phyloP scores from a whole-genome alignment of 2,888 invertebrate genomes.

The Melinaea menophilus region DNA sequence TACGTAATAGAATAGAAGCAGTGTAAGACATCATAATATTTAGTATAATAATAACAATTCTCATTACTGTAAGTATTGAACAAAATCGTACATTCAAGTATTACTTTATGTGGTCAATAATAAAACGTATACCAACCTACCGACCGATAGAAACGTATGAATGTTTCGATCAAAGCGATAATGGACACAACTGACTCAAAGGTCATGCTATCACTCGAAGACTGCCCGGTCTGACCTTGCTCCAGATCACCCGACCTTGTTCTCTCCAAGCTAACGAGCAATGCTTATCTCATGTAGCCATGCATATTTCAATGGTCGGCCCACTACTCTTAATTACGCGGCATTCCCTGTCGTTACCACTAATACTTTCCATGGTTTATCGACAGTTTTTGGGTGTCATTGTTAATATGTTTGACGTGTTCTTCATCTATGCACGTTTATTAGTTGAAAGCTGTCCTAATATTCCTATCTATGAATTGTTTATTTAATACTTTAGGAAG shows the following conservation, averaged over 20 bases:
- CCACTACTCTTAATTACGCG: conserved; percentile 57
- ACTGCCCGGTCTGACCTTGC: conserved; percentile 68
- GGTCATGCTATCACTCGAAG: conserved; percentile 72
- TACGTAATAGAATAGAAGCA: no score
- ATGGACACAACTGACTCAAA: conserved; percentile 58
- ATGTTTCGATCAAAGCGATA: conserved; percentile 52
- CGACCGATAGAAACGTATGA: conserved; percentile 11
- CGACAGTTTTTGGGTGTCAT: background rate
- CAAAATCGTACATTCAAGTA: no score
- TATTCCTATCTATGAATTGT: no score
- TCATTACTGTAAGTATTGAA: no score
- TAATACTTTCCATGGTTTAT: conserved; percentile 18
- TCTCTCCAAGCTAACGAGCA: conserved; percentile 56
- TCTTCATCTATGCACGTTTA: no score
- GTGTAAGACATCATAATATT: no score
- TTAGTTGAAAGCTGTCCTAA: no score
- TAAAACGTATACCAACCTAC: background rate
- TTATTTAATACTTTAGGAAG: no score
- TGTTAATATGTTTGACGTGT: background rate
- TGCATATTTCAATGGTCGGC: conserved; percentile 55
- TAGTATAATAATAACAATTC: no score
- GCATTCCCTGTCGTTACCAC: conserved; percentile 46
- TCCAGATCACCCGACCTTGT: conserved; percentile 67
- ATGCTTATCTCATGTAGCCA: conserved; percentile 51
- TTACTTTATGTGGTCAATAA: background rate